phyloP scores from a whole-genome alignment of 2,888 invertebrate genomes.

The Patella pellucida region DNA sequence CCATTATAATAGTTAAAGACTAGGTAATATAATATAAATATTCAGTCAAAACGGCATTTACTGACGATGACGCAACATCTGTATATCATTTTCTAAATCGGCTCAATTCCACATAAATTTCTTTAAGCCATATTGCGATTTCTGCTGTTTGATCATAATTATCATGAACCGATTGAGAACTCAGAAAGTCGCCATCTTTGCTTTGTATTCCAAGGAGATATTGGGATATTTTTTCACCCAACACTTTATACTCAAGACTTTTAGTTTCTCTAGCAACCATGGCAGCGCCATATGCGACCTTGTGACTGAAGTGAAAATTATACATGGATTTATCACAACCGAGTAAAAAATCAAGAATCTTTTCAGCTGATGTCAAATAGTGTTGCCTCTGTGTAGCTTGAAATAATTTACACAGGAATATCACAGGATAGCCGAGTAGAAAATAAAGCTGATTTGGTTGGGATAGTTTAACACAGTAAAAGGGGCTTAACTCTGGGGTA shows the following conservation, averaged over 20 bases:
- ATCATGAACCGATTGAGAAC: slow-evolving; percentile 32
- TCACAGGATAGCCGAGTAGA: slow-evolving; percentile 41
- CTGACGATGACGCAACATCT: too few relatives aligned
- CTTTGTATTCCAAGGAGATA: slow-evolving; percentile 38
- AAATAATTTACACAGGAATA: slow-evolving; percentile 39
- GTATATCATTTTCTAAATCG: too few relatives aligned
- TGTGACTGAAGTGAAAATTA: slow-evolving; percentile 39
- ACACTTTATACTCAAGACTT: slow-evolving; percentile 31
- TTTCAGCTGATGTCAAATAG: slow-evolving; percentile 34
- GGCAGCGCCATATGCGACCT: slow-evolving; percentile 40
- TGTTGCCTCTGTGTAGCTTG: slow-evolving; percentile 30
- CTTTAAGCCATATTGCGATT: slow-evolving; percentile 40
- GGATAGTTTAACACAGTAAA: slow-evolving; percentile 31
- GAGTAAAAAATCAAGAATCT: slow-evolving; percentile 37
- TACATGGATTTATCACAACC: slow-evolving; percentile 38
- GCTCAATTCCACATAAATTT: slow-evolving; percentile 19
- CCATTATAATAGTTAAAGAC: too few relatives aligned
- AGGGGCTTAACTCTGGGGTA: slow-evolving; percentile 28
- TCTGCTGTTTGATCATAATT: slow-evolving; percentile 42
- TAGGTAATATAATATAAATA: too few relatives aligned
- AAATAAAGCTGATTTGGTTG: slow-evolving; percentile 39
- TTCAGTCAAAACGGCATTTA: too few relatives aligned
- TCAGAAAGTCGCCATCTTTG: slow-evolving; percentile 36
- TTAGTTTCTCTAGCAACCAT: slow-evolving; percentile 39
- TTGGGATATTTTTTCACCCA: slow-evolving; percentile 34